Base-by-base conservation (phyloP, 2,888 invertebrate genomes). In the Drosophila eohydei region DNA sequence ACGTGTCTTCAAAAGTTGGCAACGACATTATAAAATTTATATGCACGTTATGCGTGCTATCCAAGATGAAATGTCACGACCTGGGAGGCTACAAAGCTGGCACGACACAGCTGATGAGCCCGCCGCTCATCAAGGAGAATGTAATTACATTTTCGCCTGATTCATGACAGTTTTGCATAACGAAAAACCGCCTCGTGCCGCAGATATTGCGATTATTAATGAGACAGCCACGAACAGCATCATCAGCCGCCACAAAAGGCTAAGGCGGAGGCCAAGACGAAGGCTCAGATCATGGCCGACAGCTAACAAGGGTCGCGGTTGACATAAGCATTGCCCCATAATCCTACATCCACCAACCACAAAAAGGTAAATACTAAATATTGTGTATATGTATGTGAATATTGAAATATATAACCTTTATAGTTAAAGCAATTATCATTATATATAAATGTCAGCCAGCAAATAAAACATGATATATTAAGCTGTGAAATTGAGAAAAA, bases 101-200 rank as follows among this genome's bases (percentile, higher is more conserved):
- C 26, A 26, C 44, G 14, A 21, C 43, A 21, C 38, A 46, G 48
- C 70, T 66, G 77, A 71, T 80, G 77, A 71, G 76, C 60, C 50
- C 71, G 78, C 55, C 71, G 81, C 88, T 88, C 88, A 87, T 87
- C 83, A 88, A 68, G 62, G 71, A 72, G 74, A 71, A 89, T 84
- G 88, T 89, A 84, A 84, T 84, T 84, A 84, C 89, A 84, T 89
- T 84, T 88, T 82, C 80, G 58, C 80, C 83, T 74, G 85, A 88
- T 87, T 87, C 84, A 84, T 84, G 89, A 82, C 89, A 89, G 82
- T 84, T 89, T 89, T 89, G 88, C 84, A 83, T 83, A 83, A 88
- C 74, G 83, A 74, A 77, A 85, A 56, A 54, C 41, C 51, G 62
- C 46, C 66, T 72, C 66, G 63, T 66, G 72, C 66, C 72, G 30